Evolutionary conservation across 2,797 vertebrate genomes (phyloP).

Genomic region (Arctocebus calabarensis): DNA sequence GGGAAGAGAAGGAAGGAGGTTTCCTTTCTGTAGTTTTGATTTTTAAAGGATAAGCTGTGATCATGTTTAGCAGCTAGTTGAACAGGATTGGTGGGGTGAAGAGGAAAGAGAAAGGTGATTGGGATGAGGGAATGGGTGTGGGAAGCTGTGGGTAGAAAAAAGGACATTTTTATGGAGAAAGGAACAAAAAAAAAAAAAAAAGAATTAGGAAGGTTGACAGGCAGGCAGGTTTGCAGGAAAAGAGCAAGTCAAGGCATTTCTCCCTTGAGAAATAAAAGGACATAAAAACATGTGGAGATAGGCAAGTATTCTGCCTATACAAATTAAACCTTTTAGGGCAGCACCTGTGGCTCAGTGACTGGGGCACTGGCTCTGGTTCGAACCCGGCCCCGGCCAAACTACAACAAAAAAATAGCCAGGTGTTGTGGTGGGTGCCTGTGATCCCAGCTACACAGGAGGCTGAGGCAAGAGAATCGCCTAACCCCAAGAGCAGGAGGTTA

Average conservation of each 20-base stretch:
- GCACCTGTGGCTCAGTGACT: too few species aligned
- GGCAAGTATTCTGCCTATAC: neutral
- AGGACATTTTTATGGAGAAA: neutral
- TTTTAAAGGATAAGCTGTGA: neutral
- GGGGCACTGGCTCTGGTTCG: too few species aligned
- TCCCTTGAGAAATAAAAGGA: neutral
- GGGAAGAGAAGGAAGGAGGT: neutral
- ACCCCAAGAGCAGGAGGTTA: too few species aligned
- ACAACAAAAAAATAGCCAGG: too few species aligned
- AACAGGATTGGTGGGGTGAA: neutral
- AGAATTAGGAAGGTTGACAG: neutral
- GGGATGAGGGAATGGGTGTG: neutral
- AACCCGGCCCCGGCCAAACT: too few species aligned
- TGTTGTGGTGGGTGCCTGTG: too few species aligned
- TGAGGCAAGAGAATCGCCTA: too few species aligned
- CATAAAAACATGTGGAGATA: neutral
- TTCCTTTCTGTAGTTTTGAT: neutral
- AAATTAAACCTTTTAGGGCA: neutral
- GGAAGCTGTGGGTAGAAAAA: neutral
- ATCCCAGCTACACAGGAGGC: too few species aligned
- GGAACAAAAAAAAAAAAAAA: neutral
- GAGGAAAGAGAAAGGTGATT: neutral
- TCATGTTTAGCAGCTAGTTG: neutral
- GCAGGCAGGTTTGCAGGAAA: neutral
- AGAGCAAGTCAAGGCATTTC: neutral